Conservation (phyloP, 2,113 vertebrate genomes). For the Hirundichthys speculiger region DNA sequence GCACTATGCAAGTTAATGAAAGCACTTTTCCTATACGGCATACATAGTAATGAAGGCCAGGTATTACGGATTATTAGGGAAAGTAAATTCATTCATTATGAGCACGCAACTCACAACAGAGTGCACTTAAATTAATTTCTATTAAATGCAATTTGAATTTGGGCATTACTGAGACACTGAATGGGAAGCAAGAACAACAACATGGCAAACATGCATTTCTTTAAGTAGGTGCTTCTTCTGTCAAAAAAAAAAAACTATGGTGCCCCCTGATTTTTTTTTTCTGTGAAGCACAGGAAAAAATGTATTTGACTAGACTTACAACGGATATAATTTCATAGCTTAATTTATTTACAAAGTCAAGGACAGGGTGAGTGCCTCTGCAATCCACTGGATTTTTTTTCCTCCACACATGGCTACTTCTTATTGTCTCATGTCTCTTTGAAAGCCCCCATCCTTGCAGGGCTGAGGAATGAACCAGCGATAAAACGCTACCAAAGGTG, state of each 20-base stretch:
- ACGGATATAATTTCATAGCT: not conserved
- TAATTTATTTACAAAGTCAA: slow-evolving; percentile 21
- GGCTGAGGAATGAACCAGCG: slow-evolving; percentile 20
- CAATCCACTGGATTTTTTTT: slow-evolving; percentile 1
- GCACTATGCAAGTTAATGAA: slow-evolving; percentile 7
- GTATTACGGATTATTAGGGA: not conserved
- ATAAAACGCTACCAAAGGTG: slow-evolving; percentile 36
- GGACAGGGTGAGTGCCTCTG: not conserved
- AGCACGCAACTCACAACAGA: not conserved
- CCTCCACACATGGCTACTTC: not conserved
- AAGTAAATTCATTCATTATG: not conserved
- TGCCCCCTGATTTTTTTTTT: too few species aligned
- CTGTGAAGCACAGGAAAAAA: not conserved
- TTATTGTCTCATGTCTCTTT: slow-evolving; percentile 5
- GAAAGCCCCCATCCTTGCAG: slow-evolving; percentile 21
- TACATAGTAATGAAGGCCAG: slow-evolving; percentile 15
- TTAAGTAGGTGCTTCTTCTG: too few species aligned
- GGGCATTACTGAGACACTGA: slow-evolving; percentile 1
- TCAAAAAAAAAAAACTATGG: too few species aligned
- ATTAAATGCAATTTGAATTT: not conserved
- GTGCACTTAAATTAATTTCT: not conserved
- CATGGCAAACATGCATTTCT: too few species aligned
- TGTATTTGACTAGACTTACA: slow-evolving; percentile 1
- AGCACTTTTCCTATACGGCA: slow-evolving; percentile 9
- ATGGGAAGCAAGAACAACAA: slow-evolving; percentile 2